phyloP scores from a whole-genome alignment of 2,797 vertebrate species.

The Eutrigla gurnardus region DNA sequence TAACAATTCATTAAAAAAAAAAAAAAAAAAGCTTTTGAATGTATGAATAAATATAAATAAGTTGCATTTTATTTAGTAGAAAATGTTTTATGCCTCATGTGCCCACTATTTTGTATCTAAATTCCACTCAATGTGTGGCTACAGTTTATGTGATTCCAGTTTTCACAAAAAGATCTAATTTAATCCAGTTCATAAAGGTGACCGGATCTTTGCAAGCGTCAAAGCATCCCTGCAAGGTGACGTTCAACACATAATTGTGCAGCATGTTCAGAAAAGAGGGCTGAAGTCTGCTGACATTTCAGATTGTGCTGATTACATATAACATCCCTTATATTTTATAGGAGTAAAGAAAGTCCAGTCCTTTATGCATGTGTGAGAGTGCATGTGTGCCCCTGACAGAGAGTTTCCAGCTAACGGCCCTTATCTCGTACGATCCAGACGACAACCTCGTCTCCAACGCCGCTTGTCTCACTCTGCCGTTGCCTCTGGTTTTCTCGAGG shows the following conservation, averaged over 20 bases:
- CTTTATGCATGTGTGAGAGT: no score
- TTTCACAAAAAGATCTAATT: background rate
- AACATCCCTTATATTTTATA: background rate
- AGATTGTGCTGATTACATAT: background rate
- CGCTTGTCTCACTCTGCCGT: no score
- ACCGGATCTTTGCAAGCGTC: constrained; percentile 1
- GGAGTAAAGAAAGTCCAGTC: no score
- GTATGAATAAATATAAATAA: background rate
- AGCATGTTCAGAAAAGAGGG: background rate
- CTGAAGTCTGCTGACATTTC: constrained; percentile 6
- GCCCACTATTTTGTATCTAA: background rate
- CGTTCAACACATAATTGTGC: background rate
- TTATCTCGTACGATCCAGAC: no score
- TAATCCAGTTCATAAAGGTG: no score
- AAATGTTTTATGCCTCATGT: background rate
- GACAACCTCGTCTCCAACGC: no score
- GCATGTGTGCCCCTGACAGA: no score
- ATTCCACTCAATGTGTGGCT: background rate
- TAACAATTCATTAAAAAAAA: background rate
- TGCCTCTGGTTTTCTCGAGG: background rate
- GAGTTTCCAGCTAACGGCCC: no score
- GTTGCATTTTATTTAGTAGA: background rate
- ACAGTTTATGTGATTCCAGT: background rate
- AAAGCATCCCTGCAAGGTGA: background rate
- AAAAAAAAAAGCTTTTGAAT: background rate